Conservation (phyloP, 92 coral and sea anemone genomes). For the Parazoanthus atlanticus region DNA sequence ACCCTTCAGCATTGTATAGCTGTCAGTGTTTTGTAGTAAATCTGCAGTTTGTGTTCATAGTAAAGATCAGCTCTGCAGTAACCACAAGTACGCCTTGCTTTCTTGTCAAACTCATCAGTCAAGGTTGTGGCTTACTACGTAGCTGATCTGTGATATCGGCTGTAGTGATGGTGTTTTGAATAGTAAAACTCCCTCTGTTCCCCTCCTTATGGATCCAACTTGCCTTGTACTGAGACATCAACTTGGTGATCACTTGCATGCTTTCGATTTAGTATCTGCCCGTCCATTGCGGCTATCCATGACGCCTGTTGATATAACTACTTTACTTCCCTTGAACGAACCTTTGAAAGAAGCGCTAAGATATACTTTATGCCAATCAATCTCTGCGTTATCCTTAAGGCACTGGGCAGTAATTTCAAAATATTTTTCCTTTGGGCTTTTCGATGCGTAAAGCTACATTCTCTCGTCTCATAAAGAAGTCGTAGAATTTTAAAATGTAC, state of each 20-base stretch:
- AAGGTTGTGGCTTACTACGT: neutral
- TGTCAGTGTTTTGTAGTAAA: neutral
- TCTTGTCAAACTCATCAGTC: neutral
- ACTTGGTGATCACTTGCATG: neutral
- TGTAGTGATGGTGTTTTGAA: neutral
- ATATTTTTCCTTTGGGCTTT: neutral
- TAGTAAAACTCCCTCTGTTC: too few species aligned
- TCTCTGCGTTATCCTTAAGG: neutral
- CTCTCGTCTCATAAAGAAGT: neutral
- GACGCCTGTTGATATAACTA: neutral
- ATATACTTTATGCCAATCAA: conserved; percentile 1
- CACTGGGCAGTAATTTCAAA: neutral
- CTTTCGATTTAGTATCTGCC: conserved; percentile 1
- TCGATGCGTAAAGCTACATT: neutral
- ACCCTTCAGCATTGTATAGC: neutral
- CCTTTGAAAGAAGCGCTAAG: conserved; percentile 26
- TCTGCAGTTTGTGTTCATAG: neutral
- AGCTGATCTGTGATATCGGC: neutral
- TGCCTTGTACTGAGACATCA: neutral
- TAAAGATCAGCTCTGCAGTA: conserved; percentile 7
- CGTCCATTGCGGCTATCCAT: neutral
- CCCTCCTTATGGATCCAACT: neutral
- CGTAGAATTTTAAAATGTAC: neutral
- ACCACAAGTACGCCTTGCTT: conserved; percentile 16
- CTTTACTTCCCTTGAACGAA: conserved; percentile 8